Conservation (phyloP, 1,140 invertebrate species). For the Drosophila micromelanica region DNA sequence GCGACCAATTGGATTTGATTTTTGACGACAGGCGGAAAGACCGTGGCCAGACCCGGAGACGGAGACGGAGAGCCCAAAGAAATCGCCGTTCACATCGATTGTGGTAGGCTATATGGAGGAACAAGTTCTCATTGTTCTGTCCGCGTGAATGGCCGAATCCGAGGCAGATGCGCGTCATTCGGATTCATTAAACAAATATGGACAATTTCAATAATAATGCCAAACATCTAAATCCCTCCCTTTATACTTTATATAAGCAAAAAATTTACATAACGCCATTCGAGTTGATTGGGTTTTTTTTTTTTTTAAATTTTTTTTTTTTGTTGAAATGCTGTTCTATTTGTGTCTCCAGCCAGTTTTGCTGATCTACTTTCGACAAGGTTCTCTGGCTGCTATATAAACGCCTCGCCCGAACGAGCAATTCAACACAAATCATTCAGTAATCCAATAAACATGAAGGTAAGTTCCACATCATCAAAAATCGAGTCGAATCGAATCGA, state of each 20-base stretch:
- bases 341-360: conserved; percentile 47
- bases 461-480: conserved; percentile 32
- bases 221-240: conserved; percentile 34
- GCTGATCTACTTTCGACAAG: conserved; percentile 62
- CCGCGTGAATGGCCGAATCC: background rate
- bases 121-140: conserved; percentile 76
- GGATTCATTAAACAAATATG: conserved; percentile 17
- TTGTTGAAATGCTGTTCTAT: conserved; percentile 30
- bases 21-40: background rate
- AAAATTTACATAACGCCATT: conserved; percentile 43
- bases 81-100: background rate
- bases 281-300: conserved; percentile 1
- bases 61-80: background rate
- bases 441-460: conserved; percentile 64
- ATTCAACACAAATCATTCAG: conserved; percentile 59
- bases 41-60: background rate
- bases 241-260: conserved; percentile 13
- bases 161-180: background rate
- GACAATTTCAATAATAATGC: conserved; percentile 43
- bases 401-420: conserved; percentile 4
- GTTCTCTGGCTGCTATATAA: conserved; percentile 62
- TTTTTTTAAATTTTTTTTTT: conserved; percentile 3
- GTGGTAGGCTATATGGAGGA: conserved; percentile 38
- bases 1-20: background rate
- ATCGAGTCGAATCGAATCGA: background rate